Percentiles rank a stretch among this genome's conserved stretches.
These are phyloP conservation scores for Dasypolia templi DNA, from an alignment of 2,888 invertebrate genomes.

Conservation along the genomic window DNA sequence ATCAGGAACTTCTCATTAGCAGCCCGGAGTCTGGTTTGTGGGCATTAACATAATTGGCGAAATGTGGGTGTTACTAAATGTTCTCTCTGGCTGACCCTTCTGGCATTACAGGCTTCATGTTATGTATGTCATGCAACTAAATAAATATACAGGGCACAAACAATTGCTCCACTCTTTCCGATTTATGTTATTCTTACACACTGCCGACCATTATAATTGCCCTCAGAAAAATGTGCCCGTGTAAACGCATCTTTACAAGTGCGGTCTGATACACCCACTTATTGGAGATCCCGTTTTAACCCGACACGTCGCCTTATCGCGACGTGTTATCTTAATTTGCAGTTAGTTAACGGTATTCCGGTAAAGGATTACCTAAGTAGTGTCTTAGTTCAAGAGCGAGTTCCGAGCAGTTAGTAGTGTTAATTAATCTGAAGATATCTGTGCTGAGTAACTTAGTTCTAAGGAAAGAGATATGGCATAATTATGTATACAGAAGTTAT, in stretches of 20 bases:
- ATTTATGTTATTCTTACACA: background rate
- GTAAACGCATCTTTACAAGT: conserved; percentile 21
- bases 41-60: no score
- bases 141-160: background rate
- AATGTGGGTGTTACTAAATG: no score
- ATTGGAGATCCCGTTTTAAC: conserved; percentile 66
- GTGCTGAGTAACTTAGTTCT: conserved; percentile 27
- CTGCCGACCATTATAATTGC: background rate
- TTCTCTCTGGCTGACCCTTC: no score
- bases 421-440: conserved; percentile 59
- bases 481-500: conserved; percentile 14
- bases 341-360: conserved; percentile 67
- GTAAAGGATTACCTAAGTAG: conserved; percentile 66
- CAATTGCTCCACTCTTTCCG: background rate
- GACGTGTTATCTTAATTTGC: conserved; percentile 67
- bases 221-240: conserved; percentile 8
- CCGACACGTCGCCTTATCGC: conserved; percentile 64
- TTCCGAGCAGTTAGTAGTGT: conserved; percentile 59
- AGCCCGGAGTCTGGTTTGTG: no score
- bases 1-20: no score
- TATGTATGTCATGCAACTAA: background rate
- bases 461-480: conserved; percentile 16
- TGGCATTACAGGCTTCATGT: no score
- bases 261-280: conserved; percentile 62
- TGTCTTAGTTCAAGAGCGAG: conserved; percentile 62